phyloP scores from a whole-genome alignment of 2,797 vertebrate species.

The Tauraco hartlaubi region DNA sequence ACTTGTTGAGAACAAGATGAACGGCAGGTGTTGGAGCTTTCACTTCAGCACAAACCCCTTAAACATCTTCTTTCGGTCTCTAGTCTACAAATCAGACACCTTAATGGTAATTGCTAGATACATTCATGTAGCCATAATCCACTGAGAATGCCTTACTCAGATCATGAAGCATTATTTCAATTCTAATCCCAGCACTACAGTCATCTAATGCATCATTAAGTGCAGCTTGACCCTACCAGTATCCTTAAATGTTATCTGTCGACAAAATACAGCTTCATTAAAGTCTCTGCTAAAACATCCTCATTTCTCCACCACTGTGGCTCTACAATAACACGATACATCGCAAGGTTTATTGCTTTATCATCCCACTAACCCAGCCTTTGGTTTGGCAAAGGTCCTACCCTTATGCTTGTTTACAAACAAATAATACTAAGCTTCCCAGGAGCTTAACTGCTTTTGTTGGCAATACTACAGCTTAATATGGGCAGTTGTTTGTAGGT shows the following conservation, averaged over 20 bases:
- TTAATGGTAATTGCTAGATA: neutral
- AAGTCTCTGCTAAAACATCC: neutral
- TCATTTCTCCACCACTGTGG: neutral
- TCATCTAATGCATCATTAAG: neutral
- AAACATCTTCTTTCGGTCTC: neutral
- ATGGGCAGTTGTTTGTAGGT: neutral
- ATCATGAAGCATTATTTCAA: neutral
- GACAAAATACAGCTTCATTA: neutral
- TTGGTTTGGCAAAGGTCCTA: neutral
- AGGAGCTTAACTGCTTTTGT: constrained; percentile 18
- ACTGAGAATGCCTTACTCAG: neutral
- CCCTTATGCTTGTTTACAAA: neutral
- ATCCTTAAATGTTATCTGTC: neutral
- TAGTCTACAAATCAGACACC: neutral
- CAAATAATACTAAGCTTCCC: neutral
- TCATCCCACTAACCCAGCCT: neutral
- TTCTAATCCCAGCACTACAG: neutral
- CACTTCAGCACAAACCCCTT: neutral
- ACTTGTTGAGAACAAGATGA: neutral
- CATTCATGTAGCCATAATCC: neutral
- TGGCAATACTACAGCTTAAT: neutral
- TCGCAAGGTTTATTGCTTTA: neutral
- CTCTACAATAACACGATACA: rapidly evolving
- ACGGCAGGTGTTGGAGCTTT: neutral
- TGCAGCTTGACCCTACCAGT: neutral